Conservation (phyloP, 2,113 vertebrate species). For the Pomatostomus ruficeps region DNA sequence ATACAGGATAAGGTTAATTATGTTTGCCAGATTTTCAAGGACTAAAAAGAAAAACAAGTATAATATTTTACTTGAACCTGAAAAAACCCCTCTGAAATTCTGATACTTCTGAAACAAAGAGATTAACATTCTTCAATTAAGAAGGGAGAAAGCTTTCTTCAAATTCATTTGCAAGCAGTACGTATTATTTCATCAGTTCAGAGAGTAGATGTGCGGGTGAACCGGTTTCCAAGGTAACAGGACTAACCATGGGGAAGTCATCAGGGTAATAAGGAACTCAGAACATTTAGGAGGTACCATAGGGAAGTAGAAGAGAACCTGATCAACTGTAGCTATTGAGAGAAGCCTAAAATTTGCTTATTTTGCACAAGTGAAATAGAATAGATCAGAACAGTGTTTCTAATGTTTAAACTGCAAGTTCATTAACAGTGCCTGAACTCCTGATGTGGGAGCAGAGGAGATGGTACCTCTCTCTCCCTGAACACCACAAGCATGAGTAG, state of each 20-base stretch:
- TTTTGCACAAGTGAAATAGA: neutral
- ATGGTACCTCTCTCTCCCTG: neutral
- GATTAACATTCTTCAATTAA: conserved; percentile 28
- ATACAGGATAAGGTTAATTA: neutral
- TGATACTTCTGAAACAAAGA: neutral
- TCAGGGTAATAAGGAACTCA: conserved; percentile 18
- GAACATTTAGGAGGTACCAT: neutral
- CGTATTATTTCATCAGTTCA: neutral
- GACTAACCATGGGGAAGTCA: conserved; percentile 14
- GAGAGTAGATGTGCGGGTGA: neutral
- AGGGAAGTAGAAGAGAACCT: neutral
- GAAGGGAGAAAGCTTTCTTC: neutral
- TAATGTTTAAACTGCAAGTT: neutral
- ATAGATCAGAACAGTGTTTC: neutral
- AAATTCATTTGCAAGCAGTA: neutral
- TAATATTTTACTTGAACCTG: neutral
- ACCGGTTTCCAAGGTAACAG: conserved; percentile 48
- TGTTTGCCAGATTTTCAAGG: neutral
- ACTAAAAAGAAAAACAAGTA: neutral
- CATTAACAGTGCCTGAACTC: neutral
- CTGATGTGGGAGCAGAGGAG: neutral
- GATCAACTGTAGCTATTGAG: neutral
- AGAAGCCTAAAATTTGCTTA: neutral
- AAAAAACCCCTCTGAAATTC: neutral
- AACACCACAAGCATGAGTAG: accelerated